These are phyloP conservation scores for Bombylius major DNA, from an alignment of 2,888 invertebrate genomes.

Conservation along the genomic window DNA sequence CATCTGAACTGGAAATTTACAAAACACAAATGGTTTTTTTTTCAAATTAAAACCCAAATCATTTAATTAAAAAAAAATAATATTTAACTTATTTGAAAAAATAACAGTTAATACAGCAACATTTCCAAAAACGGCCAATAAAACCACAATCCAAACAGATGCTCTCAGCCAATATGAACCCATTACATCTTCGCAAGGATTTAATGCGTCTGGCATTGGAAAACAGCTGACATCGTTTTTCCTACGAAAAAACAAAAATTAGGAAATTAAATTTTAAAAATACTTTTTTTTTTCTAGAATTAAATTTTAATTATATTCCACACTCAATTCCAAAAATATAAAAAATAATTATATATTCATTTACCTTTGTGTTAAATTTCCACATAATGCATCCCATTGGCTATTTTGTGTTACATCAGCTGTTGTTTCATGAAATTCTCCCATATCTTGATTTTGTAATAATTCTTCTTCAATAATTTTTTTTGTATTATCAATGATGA, in stretches of 20 bases:
- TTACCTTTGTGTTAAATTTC: slow-evolving; percentile 40
- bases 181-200: slow-evolving; percentile 86
- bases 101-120: slow-evolving; percentile 68
- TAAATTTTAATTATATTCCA: no score
- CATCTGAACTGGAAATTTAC: slow-evolving; percentile 32
- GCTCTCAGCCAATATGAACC: slow-evolving; percentile 64
- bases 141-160: slow-evolving; percentile 77
- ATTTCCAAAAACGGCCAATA: slow-evolving; percentile 73
- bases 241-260: slow-evolving; percentile 16
- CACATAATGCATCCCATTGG: slow-evolving; percentile 40
- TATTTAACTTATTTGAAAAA: slow-evolving; percentile 41
- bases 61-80: no score
- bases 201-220: slow-evolving; percentile 67
- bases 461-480: slow-evolving; percentile 3
- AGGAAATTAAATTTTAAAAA: no score
- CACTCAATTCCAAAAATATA: not conserved
- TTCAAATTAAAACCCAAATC: no score
- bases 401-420: slow-evolving; percentile 37
- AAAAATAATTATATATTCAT: not conserved
- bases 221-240: slow-evolving; percentile 49
- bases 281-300: no score
- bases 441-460: slow-evolving; percentile 10
- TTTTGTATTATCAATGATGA: slow-evolving; percentile 6
- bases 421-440: slow-evolving; percentile 38
- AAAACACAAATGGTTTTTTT: not conserved